Evolutionary conservation across 1,140 invertebrate genomes (phyloP).

Genomic region (Drosophila seguyi): DNA sequence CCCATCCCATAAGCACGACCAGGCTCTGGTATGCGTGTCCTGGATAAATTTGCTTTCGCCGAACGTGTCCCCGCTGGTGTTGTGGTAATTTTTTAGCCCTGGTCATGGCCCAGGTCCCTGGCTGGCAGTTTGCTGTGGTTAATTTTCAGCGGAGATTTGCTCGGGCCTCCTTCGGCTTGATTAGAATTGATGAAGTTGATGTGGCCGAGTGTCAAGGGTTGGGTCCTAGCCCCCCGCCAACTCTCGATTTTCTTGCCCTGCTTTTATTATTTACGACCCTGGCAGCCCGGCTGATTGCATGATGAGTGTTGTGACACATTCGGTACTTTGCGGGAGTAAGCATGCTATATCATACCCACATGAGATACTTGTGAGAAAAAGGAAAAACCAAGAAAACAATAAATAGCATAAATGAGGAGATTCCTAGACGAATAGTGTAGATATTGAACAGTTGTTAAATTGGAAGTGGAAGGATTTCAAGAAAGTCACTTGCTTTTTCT

Average conservation of each 20-base stretch:
- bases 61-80: slow-evolving; percentile 40
- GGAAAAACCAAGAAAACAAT: not conserved
- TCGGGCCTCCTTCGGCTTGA: slow-evolving; percentile 54
- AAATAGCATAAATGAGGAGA: not conserved
- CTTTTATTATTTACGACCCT: slow-evolving; percentile 65
- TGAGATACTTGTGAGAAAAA: not conserved
- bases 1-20: slow-evolving; percentile 30
- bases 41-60: slow-evolving; percentile 63
- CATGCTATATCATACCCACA: not conserved
- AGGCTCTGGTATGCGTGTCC: slow-evolving; percentile 55
- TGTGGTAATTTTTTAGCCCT: slow-evolving; percentile 34
- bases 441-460: not conserved
- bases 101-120: slow-evolving; percentile 29
- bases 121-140: slow-evolving; percentile 63
- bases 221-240: not conserved
- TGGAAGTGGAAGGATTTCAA: not conserved
- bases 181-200: slow-evolving; percentile 80
- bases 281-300: slow-evolving; percentile 19
- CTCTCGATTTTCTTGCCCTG: slow-evolving; percentile 17
- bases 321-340: slow-evolving; percentile 7
- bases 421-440: not conserved
- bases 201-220: slow-evolving; percentile 53
- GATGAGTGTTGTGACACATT: slow-evolving; percentile 36
- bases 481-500: too few species aligned
- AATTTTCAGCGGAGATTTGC: slow-evolving; percentile 78